Base-by-base conservation (phyloP, 2,888 invertebrate species). In the Conchocele bisecta region DNA sequence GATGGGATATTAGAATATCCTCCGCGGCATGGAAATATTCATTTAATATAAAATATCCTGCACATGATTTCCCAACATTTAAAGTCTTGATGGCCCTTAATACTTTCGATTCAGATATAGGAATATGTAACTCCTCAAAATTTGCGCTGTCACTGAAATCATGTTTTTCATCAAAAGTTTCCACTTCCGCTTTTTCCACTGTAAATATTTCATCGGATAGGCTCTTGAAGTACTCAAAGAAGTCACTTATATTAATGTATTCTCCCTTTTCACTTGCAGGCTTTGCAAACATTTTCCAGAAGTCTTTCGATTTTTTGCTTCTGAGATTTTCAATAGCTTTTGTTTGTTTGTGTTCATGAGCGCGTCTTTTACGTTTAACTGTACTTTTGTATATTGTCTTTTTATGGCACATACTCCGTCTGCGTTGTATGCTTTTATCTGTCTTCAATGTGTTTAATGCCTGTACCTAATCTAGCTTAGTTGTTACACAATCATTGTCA, bases 21-120 rank as follows among this genome's bases (percentile, higher is more conserved):
- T 39, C 39, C 15, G 46, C 24, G 37, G 64, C 65, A 17, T 48
- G 57, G 28, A 69, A 51, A 24, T 53, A 69, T 50, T 70, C 57
- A 63, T 61, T 66, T 13, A 48, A 15, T 13, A 69, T n/a, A 13
- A 50, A 11, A 29, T 69, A 68, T n/a, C n/a, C n/a, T 7, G 50
- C 65, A 37, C 48, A 9, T 2, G 58, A 24, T 31, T 65, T 65
- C 22, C 37, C 56, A 9, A 9, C 15, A 29, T 57, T 65, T 13
- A 63, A 29, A 3, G 42, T 15, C 6, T 58, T 58, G 1, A 42
- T 31, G 11, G 28, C 39, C 3, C 7, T 24, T 22, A 6, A 0
- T 11, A 44, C 31, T 58, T 58, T 46, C 17, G 44, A 39, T 2
- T 24, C 1, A 31, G 48, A 50, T n/a, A 65, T 65, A 9, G 0